phyloP scores from a whole-genome alignment of 1,140 invertebrate species.

The Agrypnia vestita region DNA sequence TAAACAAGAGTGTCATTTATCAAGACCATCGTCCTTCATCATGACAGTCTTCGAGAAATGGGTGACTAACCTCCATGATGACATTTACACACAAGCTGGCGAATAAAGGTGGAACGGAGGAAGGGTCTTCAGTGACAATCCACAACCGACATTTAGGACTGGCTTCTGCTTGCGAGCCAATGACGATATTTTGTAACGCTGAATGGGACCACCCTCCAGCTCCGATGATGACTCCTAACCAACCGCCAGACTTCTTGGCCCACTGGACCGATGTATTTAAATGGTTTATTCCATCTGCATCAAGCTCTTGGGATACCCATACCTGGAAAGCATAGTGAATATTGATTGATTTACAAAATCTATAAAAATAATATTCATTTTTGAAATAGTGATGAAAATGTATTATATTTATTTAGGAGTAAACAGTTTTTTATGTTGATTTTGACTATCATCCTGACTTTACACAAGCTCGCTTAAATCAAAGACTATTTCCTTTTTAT shows the following conservation, averaged over 20 bases:
- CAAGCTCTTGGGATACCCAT: constrained; percentile 64
- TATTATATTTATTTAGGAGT: too few relatives aligned
- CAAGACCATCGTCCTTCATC: background rate
- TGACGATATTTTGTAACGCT: background rate
- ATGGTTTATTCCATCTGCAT: constrained; percentile 52
- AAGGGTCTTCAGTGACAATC: constrained; percentile 53
- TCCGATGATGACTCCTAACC: constrained; percentile 34
- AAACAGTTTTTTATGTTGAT: too few relatives aligned
- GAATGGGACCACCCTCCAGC: constrained; percentile 22
- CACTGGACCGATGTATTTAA: constrained; percentile 5
- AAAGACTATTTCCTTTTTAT: too few relatives aligned
- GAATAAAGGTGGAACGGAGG: constrained; percentile 48
- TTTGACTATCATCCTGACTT: too few relatives aligned
- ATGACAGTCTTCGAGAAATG: background rate
- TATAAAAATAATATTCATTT: background rate
- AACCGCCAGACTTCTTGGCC: constrained; percentile 46
- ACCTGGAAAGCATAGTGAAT: constrained; percentile 58
- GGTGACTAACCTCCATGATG: constrained; percentile 75
- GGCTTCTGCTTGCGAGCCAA: background rate
- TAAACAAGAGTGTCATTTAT: background rate
- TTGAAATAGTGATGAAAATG: background rate
- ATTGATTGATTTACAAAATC: background rate
- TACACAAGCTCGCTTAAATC: too few relatives aligned
- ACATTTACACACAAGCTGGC: constrained; percentile 52
- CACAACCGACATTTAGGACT: constrained; percentile 44